Conservation (phyloP, 1,140 invertebrate species). For the Lineus longissimus region DNA sequence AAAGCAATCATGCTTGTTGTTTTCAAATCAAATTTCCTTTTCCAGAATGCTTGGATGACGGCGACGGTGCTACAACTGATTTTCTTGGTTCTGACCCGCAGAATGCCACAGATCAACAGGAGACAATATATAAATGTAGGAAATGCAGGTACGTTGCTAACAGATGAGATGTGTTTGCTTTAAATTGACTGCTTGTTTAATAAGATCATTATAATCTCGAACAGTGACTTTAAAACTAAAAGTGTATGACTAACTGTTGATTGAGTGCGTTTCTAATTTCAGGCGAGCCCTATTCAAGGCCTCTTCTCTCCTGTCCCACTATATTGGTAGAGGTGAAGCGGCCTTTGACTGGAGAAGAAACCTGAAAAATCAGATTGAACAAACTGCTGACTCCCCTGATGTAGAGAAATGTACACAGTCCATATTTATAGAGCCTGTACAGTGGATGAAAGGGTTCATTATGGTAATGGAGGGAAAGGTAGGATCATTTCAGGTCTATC, state of each 20-base stretch:
- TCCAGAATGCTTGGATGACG: background rate
- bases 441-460: slow-evolving; percentile 36
- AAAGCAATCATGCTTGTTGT: too few relatives aligned
- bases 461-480: slow-evolving; percentile 35
- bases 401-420: slow-evolving; percentile 26
- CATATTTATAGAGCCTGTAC: slow-evolving; percentile 37
- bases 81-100: slow-evolving; percentile 1
- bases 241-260: background rate
- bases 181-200: too few relatives aligned
- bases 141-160: slow-evolving; percentile 36
- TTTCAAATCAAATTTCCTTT: background rate
- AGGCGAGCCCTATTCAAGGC: slow-evolving; percentile 31
- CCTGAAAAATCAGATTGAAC: slow-evolving; percentile 13
- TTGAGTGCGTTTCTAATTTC: slow-evolving; percentile 13
- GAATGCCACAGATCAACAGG: background rate
- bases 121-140: slow-evolving; percentile 29
- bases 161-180: background rate
- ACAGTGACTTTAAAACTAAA: too few relatives aligned
- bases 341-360: slow-evolving; percentile 40
- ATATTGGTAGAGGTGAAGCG: slow-evolving; percentile 27
- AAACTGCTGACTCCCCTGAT: slow-evolving; percentile 12
- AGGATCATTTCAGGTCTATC: too few relatives aligned
- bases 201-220: too few relatives aligned
- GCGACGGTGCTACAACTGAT: background rate
- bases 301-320: slow-evolving; percentile 25